Conservation (phyloP, 2,113 vertebrate species). For the Xiphorhynchus elegans region DNA sequence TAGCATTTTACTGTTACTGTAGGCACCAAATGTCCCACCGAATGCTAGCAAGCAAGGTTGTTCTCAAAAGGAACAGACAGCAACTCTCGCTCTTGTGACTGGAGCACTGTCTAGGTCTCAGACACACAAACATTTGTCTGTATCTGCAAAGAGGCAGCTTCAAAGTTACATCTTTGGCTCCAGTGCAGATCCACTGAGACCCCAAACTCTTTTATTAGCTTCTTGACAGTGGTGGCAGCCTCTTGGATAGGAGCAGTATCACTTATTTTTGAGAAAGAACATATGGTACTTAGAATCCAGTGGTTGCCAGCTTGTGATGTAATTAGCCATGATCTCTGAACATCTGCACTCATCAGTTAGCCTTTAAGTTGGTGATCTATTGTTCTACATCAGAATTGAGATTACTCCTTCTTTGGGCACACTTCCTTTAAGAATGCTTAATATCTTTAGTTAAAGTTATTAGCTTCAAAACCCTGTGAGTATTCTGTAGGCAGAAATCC, state of each 20-base stretch:
- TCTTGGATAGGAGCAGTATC: slow-evolving; percentile 29
- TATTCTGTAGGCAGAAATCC: slow-evolving; percentile 45
- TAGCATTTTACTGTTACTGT: fast-evolving
- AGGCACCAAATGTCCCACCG: not conserved
- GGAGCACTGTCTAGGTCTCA: not conserved
- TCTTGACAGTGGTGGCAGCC: slow-evolving; percentile 34
- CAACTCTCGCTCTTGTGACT: not conserved
- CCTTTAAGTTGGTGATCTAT: slow-evolving; percentile 56
- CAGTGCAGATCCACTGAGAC: not conserved
- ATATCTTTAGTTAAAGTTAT: slow-evolving; percentile 43
- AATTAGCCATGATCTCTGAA: slow-evolving; percentile 64
- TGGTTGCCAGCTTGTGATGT: slow-evolving; percentile 64
- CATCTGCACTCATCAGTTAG: slow-evolving; percentile 55
- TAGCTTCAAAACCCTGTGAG: slow-evolving; percentile 40
- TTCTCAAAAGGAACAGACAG: not conserved
- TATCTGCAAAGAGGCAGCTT: not conserved
- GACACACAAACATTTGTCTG: not conserved
- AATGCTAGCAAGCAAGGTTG: not conserved
- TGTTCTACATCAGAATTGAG: slow-evolving; percentile 15
- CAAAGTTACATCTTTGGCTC: not conserved
- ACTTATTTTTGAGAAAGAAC: slow-evolving; percentile 59
- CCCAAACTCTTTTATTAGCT: not conserved
- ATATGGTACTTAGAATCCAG: slow-evolving; percentile 62
- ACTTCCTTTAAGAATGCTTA: slow-evolving; percentile 34
- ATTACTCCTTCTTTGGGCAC: slow-evolving; percentile 17